A percentile compares a stretch with the other conserved stretches of the same genome.
Evolutionary conservation across 2,888 invertebrate genomes (phyloP).

Genomic region (Ectemnius lituratus): DNA sequence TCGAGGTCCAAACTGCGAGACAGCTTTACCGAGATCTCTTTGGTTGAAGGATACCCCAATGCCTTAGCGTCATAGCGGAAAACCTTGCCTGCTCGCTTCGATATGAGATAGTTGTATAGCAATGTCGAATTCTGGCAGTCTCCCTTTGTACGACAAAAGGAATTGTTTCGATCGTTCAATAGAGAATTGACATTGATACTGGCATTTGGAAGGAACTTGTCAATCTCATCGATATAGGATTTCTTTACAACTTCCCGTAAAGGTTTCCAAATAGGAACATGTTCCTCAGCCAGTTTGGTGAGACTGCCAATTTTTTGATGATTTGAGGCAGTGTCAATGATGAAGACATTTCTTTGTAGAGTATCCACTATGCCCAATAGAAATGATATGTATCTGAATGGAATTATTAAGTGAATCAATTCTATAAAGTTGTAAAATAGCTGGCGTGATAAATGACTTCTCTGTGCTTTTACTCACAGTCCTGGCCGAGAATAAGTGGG

Average conservation of each 20-base stretch:
- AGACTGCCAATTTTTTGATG: constrained; percentile 59
- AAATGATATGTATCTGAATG: constrained; percentile 59
- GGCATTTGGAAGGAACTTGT: constrained; percentile 64
- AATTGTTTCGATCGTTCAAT: constrained; percentile 47
- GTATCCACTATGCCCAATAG: constrained; percentile 60
- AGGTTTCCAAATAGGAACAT: constrained; percentile 70
- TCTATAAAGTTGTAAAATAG: background rate
- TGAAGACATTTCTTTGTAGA: constrained; percentile 59
- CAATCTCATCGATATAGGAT: constrained; percentile 48
- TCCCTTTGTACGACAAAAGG: constrained; percentile 50
- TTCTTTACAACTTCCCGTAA: constrained; percentile 60
- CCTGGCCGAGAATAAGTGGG: constrained; percentile 63
- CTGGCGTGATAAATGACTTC: background rate
- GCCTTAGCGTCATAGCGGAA: constrained; percentile 64
- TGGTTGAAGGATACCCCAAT: constrained; percentile 60
- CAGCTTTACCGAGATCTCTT: constrained; percentile 64
- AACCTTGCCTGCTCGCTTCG: constrained; percentile 64
- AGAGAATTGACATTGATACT: constrained; percentile 71
- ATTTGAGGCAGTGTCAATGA: constrained; percentile 62
- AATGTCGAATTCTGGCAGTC: constrained; percentile 57
- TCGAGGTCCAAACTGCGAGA: constrained; percentile 62
- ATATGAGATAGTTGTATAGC: constrained; percentile 61
- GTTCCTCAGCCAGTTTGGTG: constrained; percentile 62
- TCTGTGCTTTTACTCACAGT: constrained; percentile 49
- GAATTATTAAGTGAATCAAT: background rate